phyloP scores from a whole-genome alignment of 2,113 vertebrate species.

The Nycticebus coucang region DNA sequence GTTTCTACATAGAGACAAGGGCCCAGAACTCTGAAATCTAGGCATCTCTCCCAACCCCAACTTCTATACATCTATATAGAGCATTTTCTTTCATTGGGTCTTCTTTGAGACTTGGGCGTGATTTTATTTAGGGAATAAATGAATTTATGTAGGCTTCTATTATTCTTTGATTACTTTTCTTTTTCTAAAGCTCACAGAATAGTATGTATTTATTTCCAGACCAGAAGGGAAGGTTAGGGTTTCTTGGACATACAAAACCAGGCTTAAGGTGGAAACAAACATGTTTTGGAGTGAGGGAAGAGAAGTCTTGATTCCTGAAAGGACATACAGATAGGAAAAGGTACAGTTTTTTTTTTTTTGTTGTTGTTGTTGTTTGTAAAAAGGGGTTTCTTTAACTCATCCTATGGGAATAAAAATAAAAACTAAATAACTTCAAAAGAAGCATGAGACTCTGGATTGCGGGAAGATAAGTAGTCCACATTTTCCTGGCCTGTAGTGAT shows the following conservation, averaged over 20 bases:
- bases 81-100: conserved; percentile 34
- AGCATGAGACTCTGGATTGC: not conserved
- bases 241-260: conserved; percentile 36
- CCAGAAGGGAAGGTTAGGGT: not conserved
- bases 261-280: conserved; percentile 22
- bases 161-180: conserved; percentile 6
- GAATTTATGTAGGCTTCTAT: conserved; percentile 41
- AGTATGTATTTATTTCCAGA: conserved; percentile 7
- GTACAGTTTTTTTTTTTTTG: not conserved
- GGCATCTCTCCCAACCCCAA: not conserved
- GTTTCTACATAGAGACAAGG: conserved; percentile 46
- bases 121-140: conserved; percentile 50
- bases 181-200: not conserved
- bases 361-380: not conserved
- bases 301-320: not conserved
- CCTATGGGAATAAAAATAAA: not conserved
- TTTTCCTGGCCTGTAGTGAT: not conserved
- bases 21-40: conserved; percentile 50
- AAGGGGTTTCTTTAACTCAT: not conserved
- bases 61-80: not conserved
- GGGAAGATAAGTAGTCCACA: not conserved
- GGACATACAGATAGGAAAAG: not conserved
- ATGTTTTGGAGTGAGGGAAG: conserved; percentile 21
- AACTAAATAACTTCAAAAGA: conserved; percentile 4
- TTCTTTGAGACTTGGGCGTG: not conserved